These are phyloP conservation scores for Podotricha telesiphe DNA, from an alignment of 2,888 invertebrate species.

Conservation along the genomic window DNA sequence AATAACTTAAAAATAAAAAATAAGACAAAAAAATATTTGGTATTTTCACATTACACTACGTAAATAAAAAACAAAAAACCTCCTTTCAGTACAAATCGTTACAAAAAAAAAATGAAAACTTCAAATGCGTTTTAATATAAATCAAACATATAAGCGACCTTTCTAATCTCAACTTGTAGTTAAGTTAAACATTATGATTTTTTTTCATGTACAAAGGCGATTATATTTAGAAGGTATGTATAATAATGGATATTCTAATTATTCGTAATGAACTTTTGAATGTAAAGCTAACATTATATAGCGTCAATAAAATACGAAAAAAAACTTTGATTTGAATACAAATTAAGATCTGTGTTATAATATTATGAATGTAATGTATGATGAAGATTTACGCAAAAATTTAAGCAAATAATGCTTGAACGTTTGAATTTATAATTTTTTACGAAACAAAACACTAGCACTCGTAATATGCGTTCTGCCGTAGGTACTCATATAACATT, in stretches of 20 bases:
- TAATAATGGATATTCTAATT: neutral
- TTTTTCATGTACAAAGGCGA: neutral
- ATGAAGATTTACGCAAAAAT: too few relatives aligned
- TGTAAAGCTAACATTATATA: neutral
- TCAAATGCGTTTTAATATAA: neutral
- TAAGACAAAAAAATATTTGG: too few relatives aligned
- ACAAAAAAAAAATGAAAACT: neutral
- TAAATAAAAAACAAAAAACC: too few relatives aligned
- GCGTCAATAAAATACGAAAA: conserved; percentile 5
- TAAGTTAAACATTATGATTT: neutral
- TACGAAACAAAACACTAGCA: too few relatives aligned
- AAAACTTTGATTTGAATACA: neutral
- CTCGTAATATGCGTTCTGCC: too few relatives aligned
- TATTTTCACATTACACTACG: too few relatives aligned
- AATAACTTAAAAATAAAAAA: too few relatives aligned
- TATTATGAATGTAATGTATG: too few relatives aligned
- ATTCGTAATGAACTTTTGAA: neutral
- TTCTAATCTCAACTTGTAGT: neutral
- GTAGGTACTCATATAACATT: too few relatives aligned
- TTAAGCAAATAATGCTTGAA: too few relatives aligned
- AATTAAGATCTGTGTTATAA: neutral
- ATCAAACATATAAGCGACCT: neutral
- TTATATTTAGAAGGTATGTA: neutral
- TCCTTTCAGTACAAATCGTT: neutral
- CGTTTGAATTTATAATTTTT: too few relatives aligned